Evolutionary conservation across 2,888 invertebrate genomes (phyloP), one percentile per base, ranked within the genome.

Genomic region (Acanthopleura granulata): DNA sequence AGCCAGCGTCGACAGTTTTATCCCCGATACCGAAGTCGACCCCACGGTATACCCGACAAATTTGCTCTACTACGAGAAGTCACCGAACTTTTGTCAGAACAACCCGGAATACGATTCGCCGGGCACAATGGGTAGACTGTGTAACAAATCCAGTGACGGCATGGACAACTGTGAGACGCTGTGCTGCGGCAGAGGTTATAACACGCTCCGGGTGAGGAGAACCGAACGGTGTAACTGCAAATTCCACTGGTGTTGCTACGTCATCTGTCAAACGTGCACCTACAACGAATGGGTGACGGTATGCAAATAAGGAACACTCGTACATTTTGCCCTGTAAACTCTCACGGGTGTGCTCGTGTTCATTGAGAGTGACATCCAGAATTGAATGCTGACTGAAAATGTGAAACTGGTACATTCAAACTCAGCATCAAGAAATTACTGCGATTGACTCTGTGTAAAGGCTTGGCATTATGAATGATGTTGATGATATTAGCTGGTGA

Each of bases 1-100:
- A 25, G 66, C 66, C 27, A 66, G 66, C 25, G 29, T 66, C 25
- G 25, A 66, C 14, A 15, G 27, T 16, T 16, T 22, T 27, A 66
- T 66, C 15, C 66, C 66, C 1, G 66, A 66, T 3, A 6, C 25
- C 22, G 66, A 27, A 27, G 25, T 22, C 29, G 29, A 22, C 16
- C 22, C 25, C 3, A 57, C 18, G 12, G 22, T 25, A 27, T 66
- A 6, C 49, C 83, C 82, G 22, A 81, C 82, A 71, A 84, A 84
- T 90, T 92, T 99, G 81, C 96, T 99, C 57, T 99, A 95, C 91
- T 92, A 98, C 84, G 97, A 98, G 87, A 95, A 95, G 82, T 97
- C 97, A 18, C 98, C 98, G 0, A 97, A 97, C 91, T 99, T 97
- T 92, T 99, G 99, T 91, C 93, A 90, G 49, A 80, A 85, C 18